Base-by-base conservation (phyloP, 2,797 vertebrate genomes). In the Urocyon cinereoargenteus region DNA sequence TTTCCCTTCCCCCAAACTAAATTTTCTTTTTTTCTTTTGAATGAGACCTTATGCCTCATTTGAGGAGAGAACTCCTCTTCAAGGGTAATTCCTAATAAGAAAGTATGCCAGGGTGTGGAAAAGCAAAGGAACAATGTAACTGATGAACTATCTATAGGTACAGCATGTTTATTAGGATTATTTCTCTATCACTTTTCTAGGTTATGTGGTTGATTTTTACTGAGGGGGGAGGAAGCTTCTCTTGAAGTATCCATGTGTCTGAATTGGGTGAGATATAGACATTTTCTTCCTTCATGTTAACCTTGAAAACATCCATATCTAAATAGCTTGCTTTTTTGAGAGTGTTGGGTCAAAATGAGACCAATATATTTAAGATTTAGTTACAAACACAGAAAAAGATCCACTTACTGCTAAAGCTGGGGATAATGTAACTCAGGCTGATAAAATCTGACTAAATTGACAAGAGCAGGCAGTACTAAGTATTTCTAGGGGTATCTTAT, bases 261-360 rank as follows among this genome's bases (percentile, higher is more conserved):
- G 28, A 86, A 18, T 85, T 13, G 92, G n/a, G 59, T 28, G 87
- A 96, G 90, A 82, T 21, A n/a, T 2, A 28, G 22, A 86, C 13
- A 86, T 78, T 84, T 26, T 91, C 31, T 97, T 95, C 57, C 40
- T 93, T 96, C 55, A 72, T 72, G 53, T 72, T 93, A 95, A 95
- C 5, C 6, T 70, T 61, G 64, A 95, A 92, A 97, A 89, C 5
- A 91, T 61, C 45, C 34, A 90, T 49, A 97, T 89, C 9, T 77
- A 97, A 97, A 97, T 28, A 94, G 49, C n/a, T 84, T 96, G 75
- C 36, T 81, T 91, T 85, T 95, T 90, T 96, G n/a, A 82, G 91
- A 91, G 22, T 61, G 10, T 3, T 95, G 77, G 5, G 21, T n/a
- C 14, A 96, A 96, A 92, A 96, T 66, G 36, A 53, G 59, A 96